Evolutionary conservation across 2,113 vertebrate species (phyloP).

Genomic region (Elgaria multicarinata): DNA sequence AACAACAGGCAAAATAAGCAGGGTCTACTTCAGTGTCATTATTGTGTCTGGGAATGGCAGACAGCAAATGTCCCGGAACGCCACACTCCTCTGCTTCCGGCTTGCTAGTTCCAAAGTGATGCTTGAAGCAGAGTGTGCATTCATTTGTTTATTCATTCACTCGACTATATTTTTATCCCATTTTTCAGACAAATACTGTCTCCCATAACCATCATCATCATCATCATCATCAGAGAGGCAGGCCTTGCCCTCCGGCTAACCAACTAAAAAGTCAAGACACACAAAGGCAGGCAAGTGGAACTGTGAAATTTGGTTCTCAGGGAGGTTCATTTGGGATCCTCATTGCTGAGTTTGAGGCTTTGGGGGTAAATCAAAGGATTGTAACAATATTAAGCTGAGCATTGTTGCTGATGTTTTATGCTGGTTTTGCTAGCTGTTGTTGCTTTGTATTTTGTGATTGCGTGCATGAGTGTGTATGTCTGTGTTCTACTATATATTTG

Average conservation of each 20-base stretch:
- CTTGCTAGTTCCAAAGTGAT: not conserved
- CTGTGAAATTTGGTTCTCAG: not conserved
- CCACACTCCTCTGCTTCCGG: not conserved
- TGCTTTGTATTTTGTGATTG: not conserved
- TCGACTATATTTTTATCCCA: not conserved
- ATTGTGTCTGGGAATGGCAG: conserved; percentile 6
- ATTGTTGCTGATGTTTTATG: not conserved
- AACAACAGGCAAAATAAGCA: not conserved
- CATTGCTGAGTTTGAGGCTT: not conserved
- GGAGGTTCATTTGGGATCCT: not conserved
- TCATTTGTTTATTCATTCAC: not conserved
- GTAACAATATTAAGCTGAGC: too few relatives aligned
- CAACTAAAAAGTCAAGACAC: not conserved
- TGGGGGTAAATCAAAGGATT: not conserved
- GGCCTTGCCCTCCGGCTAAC: not conserved
- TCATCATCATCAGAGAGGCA: not conserved
- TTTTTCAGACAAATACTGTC: not conserved
- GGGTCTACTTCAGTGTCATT: not conserved
- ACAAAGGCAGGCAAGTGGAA: not conserved
- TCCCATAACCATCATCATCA: not conserved
- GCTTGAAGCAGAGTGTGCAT: not conserved
- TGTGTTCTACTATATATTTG: too few relatives aligned
- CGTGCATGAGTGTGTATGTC: too few relatives aligned
- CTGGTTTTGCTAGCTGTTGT: not conserved
- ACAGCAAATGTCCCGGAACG: not conserved